phyloP scores from a whole-genome alignment of 2,113 vertebrate species.

The Daubentonia madagascariensis region DNA sequence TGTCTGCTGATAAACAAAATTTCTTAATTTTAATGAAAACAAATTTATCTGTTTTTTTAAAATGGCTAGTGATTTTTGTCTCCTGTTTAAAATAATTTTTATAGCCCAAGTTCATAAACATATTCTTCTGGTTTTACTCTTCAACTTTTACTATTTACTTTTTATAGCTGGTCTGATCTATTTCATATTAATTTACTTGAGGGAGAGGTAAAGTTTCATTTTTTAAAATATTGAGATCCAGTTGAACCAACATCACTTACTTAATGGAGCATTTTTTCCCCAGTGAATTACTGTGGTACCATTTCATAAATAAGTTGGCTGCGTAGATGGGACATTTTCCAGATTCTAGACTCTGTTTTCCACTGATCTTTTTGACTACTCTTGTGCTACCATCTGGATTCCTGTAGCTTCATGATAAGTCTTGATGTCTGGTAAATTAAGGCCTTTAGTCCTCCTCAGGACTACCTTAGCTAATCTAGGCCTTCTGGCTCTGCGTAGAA shows the following conservation, averaged over 20 bases:
- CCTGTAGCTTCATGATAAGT: not conserved
- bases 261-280: too few relatives aligned
- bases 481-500: not conserved
- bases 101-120: not conserved
- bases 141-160: too few relatives aligned
- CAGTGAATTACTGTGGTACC: accelerated
- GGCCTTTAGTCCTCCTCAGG: not conserved
- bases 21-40: not conserved
- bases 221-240: not conserved
- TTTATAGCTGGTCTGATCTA: not conserved
- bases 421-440: not conserved
- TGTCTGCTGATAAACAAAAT: not conserved
- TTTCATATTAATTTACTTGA: not conserved
- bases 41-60: not conserved
- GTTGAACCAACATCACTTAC: accelerated
- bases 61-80: not conserved
- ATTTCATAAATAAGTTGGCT: not conserved
- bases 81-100: not conserved
- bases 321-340: accelerated
- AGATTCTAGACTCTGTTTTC: not conserved
- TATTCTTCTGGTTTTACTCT: not conserved
- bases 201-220: not conserved
- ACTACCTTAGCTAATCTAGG: not conserved
- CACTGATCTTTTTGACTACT: too few relatives aligned
- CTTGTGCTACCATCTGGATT: accelerated